Conservation (phyloP, 1,140 invertebrate genomes). For the Philopotamus ludificatus region DNA sequence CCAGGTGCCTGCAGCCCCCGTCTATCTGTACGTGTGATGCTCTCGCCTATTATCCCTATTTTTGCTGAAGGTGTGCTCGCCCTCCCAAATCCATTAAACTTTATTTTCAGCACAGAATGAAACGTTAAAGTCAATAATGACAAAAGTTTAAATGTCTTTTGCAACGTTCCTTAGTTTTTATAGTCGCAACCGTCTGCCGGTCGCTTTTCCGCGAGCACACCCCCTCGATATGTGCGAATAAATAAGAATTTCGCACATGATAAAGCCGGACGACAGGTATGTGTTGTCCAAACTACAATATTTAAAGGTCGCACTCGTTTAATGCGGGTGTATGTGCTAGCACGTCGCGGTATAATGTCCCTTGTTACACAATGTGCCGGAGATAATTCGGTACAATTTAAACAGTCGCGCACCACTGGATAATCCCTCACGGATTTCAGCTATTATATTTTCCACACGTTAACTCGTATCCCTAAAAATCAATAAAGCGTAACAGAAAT, state of each 20-base stretch:
- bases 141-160: conserved; percentile 31
- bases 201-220: no score
- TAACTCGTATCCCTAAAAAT: background rate
- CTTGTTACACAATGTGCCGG: background rate
- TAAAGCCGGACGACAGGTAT: no score
- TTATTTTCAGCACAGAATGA: conserved; percentile 12
- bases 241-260: background rate
- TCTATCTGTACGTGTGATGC: no score
- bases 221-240: no score
- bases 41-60: background rate
- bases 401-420: background rate
- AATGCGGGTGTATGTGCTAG: no score
- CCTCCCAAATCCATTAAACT: conserved; percentile 27
- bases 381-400: background rate
- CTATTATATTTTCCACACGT: background rate
- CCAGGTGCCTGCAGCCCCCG: background rate
- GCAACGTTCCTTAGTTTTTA: conserved; percentile 26
- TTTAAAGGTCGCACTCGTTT: no score
- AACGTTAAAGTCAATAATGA: conserved; percentile 28
- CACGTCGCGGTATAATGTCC: no score
- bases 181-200: background rate
- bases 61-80: background rate
- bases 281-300: no score
- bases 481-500: no score
- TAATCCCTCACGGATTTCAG: background rate